Base-by-base conservation (phyloP, 2,888 invertebrate genomes). In the Nymphalis urticae region DNA sequence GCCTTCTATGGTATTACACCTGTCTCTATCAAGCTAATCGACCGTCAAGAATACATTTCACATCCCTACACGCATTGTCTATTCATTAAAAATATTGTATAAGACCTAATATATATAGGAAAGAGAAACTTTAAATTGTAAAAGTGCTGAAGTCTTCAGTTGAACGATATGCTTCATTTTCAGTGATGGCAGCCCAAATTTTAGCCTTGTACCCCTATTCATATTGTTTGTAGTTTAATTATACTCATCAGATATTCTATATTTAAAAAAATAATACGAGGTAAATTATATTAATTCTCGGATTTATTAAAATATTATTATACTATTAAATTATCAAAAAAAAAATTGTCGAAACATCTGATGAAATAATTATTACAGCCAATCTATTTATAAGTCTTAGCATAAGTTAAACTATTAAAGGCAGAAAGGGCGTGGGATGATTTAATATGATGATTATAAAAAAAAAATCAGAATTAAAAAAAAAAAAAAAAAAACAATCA, bases 121-220 rank as follows among this genome's bases (percentile, higher is more conserved):
- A 88, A 90, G 90, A 90, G 81, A 90, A 88, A 89, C 73, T 85
- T 88, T 89, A 87, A 87, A 86, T 86, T 83, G 87, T 90, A 90
- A 87, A 89, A 85, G 82, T 90, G 85, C 79, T 80, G 85, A 87
- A 93, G 92, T 93, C 93, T 93, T 92, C 84, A 87, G 83, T 90
- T 85, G 85, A 89, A 90, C 90, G 93, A 93, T 93, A 93, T 93
- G 93, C 92, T 89, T 91, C 80, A 90, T 89, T 92, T 90, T 86
- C 90, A 76, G 80, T 85, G 87, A 86, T 89, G 92, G 91, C 90
- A 91, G 90, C 90, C 85, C 83, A 77, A 79, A 79, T 78, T 79
- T 77, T 81, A 78, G 80, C 79, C 76, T 79, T 80, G 73, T 76
- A 76, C 76, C 74, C 78, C 81, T 77, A 59, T 72, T 67, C 58